phyloP scores from a whole-genome alignment of 2,797 vertebrate genomes.

The Apogon talboti region DNA sequence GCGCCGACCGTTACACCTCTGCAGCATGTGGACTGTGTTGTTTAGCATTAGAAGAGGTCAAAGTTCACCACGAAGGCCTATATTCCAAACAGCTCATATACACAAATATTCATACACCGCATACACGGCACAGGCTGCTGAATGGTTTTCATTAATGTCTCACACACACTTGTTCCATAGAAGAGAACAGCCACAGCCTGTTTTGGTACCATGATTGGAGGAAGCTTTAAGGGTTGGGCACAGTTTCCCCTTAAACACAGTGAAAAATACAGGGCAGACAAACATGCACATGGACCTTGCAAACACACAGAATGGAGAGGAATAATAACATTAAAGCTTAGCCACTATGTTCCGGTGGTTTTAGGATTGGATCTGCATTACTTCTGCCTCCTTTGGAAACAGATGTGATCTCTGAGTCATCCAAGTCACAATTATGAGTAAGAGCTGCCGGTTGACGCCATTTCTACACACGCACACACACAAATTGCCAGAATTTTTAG shows the following conservation, averaged over 20 bases:
- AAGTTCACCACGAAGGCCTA: too few species aligned
- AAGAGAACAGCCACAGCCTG: slow-evolving; percentile 49
- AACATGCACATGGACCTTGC: slow-evolving; percentile 39
- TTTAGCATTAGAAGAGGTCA: slow-evolving; percentile 52
- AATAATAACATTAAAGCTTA: slow-evolving; percentile 44
- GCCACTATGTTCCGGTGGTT: slow-evolving; percentile 68
- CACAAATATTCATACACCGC: slow-evolving; percentile 17
- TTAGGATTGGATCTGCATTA: slow-evolving; percentile 44
- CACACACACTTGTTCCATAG: slow-evolving; percentile 37
- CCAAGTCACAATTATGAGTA: slow-evolving; percentile 64
- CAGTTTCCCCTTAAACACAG: slow-evolving; percentile 25
- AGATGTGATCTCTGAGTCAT: slow-evolving; percentile 76
- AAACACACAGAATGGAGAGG: slow-evolving; percentile 24
- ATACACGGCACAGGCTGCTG: slow-evolving; percentile 8
- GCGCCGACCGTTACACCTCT: slow-evolving; percentile 11
- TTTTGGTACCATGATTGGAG: slow-evolving; percentile 43
- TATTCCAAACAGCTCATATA: slow-evolving; percentile 23
- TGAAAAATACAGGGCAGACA: slow-evolving; percentile 31
- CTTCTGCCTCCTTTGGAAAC: slow-evolving; percentile 71
- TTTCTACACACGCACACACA: slow-evolving; percentile 30
- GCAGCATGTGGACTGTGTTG: slow-evolving; percentile 33
- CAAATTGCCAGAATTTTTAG: slow-evolving; percentile 17
- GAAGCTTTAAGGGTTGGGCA: slow-evolving; percentile 41
- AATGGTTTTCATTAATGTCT: slow-evolving; percentile 56
- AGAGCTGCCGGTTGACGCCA: slow-evolving; percentile 61